These are phyloP conservation scores for Lasioglossum lativentre DNA, from an alignment of 2,888 invertebrate genomes.

Conservation along the genomic window DNA sequence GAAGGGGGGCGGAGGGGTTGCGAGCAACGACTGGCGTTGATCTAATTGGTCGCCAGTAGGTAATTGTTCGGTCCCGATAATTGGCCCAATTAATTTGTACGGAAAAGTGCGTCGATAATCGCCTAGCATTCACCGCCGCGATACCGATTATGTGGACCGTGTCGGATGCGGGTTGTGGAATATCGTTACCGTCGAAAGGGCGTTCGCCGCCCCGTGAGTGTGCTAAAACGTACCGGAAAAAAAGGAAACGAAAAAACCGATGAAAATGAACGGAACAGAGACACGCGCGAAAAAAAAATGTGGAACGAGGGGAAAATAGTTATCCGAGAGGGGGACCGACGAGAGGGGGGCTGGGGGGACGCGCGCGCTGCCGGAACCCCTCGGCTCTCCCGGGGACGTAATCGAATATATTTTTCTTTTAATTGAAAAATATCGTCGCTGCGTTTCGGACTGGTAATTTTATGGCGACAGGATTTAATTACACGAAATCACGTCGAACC, in stretches of 20 bases:
- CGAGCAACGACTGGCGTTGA: conserved; percentile 78
- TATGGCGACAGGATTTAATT: conserved; percentile 60
- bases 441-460: conserved; percentile 52
- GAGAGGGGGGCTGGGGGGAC: background rate
- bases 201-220: conserved; percentile 61
- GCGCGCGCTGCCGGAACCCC: conserved; percentile 22
- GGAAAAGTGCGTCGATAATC: conserved; percentile 80
- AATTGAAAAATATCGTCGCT: conserved; percentile 59
- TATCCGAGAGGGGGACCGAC: background rate
- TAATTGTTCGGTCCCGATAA: conserved; percentile 82
- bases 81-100: conserved; percentile 84
- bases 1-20: background rate
- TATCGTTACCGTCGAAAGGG: conserved; percentile 75
- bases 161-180: conserved; percentile 76
- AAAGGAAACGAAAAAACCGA: conserved; percentile 43
- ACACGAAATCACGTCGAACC: conserved; percentile 56
- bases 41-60: conserved; percentile 82
- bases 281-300: background rate
- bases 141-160: conserved; percentile 74
- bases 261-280: conserved; percentile 5
- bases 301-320: background rate
- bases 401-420: conserved; percentile 64
- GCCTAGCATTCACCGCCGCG: conserved; percentile 75
- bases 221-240: background rate
- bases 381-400: conserved; percentile 39